Percentiles rank a stretch among this genome's conserved stretches.
Evolutionary conservation across 2,113 vertebrate genomes (phyloP).

Genomic region (Phainopepla nitens): DNA sequence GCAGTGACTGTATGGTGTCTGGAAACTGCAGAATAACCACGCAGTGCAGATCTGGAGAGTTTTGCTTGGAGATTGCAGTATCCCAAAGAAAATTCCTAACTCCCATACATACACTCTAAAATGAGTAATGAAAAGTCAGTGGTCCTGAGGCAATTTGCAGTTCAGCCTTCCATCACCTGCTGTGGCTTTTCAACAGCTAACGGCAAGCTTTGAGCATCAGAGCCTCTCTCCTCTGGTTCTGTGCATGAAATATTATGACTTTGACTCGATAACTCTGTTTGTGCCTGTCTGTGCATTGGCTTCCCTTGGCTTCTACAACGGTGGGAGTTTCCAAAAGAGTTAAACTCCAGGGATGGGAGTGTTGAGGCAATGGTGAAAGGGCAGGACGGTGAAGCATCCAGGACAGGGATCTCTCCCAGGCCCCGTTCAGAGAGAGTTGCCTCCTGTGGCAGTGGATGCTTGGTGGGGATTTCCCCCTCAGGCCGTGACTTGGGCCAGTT

Average conservation of each 20-base stretch:
- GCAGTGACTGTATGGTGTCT: neutral
- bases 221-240: constrained; percentile 54
- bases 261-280: constrained; percentile 28
- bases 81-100: neutral
- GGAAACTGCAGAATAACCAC: neutral
- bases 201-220: constrained; percentile 32
- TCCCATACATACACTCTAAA: neutral
- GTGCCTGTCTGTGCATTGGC: constrained; percentile 44
- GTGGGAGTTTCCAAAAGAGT: neutral
- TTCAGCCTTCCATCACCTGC: constrained; percentile 29
- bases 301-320: constrained; percentile 24
- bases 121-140: neutral
- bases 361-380: neutral
- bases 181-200: constrained; percentile 38
- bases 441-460: neutral
- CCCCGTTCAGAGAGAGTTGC: neutral
- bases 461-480: neutral
- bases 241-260: constrained; percentile 1
- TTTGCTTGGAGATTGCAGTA: neutral
- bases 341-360: neutral
- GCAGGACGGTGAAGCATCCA: neutral
- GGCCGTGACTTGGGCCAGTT: neutral
- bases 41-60: neutral
- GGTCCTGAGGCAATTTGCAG: neutral
- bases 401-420: neutral